These are phyloP conservation scores for Sesia bembeciformis DNA, from an alignment of 2,888 invertebrate species.

Conservation along the genomic window DNA sequence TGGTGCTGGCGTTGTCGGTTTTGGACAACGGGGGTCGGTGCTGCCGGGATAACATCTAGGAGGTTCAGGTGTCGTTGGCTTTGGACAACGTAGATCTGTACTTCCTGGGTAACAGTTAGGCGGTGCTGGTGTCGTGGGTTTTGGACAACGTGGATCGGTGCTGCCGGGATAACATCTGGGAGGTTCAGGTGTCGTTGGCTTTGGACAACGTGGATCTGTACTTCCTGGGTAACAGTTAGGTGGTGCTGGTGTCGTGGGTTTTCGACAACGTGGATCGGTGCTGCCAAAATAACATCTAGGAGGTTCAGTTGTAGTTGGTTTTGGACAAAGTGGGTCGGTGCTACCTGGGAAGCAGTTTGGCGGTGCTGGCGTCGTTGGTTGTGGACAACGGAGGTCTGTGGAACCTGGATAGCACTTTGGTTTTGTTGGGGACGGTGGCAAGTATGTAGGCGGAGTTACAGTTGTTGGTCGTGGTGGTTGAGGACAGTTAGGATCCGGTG, in stretches of 20 bases:
- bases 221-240: slow-evolving; percentile 8
- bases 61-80: slow-evolving; percentile 18
- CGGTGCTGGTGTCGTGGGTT: slow-evolving; percentile 19
- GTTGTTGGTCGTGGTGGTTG: slow-evolving; percentile 26
- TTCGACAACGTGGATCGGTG: slow-evolving; percentile 18
- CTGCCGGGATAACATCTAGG: slow-evolving; percentile 20
- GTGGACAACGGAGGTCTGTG: slow-evolving; percentile 17
- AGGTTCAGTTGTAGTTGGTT: slow-evolving; percentile 18
- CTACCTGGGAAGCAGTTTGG: slow-evolving; percentile 35
- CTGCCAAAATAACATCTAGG: slow-evolving; percentile 22
- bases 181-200: slow-evolving; percentile 13
- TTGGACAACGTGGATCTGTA: slow-evolving; percentile 10
- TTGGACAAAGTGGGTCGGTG: slow-evolving; percentile 24
- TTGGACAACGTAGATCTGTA: slow-evolving; percentile 20
- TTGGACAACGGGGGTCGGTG: slow-evolving; percentile 21
- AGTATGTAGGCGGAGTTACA: slow-evolving; percentile 9
- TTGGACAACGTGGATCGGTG: slow-evolving; percentile 17
- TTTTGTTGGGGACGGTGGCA: slow-evolving; percentile 16
- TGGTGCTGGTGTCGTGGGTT: slow-evolving; percentile 18
- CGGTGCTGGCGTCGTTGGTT: slow-evolving; percentile 15
- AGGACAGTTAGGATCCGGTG: slow-evolving; percentile 23
- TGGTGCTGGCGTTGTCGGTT: slow-evolving; percentile 15
- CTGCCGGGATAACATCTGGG: slow-evolving; percentile 28
- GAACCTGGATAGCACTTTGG: slow-evolving; percentile 26
- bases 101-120: slow-evolving; percentile 18